Base-by-base conservation (phyloP, 2,113 vertebrate genomes). In the Heteronetta atricapilla region DNA sequence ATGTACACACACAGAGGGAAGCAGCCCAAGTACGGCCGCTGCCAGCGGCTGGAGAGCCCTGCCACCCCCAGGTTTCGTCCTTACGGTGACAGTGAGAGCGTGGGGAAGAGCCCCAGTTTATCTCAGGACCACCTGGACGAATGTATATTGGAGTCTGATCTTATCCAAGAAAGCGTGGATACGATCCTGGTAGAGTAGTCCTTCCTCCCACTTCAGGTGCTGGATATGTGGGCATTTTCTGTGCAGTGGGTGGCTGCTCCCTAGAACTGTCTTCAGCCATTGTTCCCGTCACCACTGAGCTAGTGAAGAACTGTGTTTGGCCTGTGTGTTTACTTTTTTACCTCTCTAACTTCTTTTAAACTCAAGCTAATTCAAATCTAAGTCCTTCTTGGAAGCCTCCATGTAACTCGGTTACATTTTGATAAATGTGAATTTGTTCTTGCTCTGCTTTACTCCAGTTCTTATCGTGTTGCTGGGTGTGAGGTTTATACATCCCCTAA, bases 1-100 rank as follows among this genome's bases (percentile, higher is more conserved):
- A 99, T 99, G 98, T 99, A 99, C 95, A 96, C 96, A 2, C 99
- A 99, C 97, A 98, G 98, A 21, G 98, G 98, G 48, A 99, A 99
- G 76, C 98, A 99, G 15, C 97, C 98, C 81, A 98, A 98, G 70
- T 97, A 97, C n/a, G 95, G 98, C 91, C 98, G 98, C 79, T 99
- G 98, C 98, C 98, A 98, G 92, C 98, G 98, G 60, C 98, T 98
- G 87, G 98, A 98, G 83, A 98, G 97, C 85, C 96, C 98, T 11
- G 33, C 96, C 36, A 98, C 98, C 60, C 98, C 98, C 78, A 98
- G 98, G 93, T 98, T 98, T 60, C 98, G 97, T 88, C 97, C 98
- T 5, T 98, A 98, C 88, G 97, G 98, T 26, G 97, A 98, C 88
- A 97, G 89, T 0, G 98, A 98, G 66, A 81, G 97, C 0, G 16